Percentiles rank a stretch among this genome's conserved stretches.
These are phyloP conservation scores for Aphidius gifuensis DNA, from an alignment of 1,140 invertebrate species.

Conservation along the genomic window DNA sequence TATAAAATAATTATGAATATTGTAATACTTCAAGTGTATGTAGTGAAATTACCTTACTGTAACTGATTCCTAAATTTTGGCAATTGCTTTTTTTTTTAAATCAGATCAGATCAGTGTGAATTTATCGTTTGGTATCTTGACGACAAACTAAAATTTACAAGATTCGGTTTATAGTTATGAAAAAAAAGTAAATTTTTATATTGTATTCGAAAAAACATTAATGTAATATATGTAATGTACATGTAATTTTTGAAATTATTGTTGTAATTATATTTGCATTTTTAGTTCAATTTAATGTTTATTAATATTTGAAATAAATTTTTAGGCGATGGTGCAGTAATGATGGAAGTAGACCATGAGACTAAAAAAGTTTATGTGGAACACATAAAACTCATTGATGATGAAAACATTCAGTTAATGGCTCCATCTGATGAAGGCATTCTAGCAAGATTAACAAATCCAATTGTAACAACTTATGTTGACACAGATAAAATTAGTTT, in stretches of 20 bases:
- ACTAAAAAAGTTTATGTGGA: constrained; percentile 80
- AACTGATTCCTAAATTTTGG: too few species aligned
- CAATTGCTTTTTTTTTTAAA: too few species aligned
- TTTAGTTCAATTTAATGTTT: background rate
- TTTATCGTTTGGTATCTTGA: too few species aligned
- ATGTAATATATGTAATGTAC: too few species aligned
- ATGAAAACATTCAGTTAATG: constrained; percentile 57
- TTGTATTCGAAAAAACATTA: too few species aligned
- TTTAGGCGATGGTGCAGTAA: constrained; percentile 76
- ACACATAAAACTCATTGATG: constrained; percentile 64
- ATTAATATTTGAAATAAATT: constrained; percentile 4
- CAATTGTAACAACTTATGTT: constrained; percentile 88
- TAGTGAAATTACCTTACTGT: background rate
- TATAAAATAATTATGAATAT: background rate
- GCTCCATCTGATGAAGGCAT: constrained; percentile 71
- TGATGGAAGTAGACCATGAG: constrained; percentile 95
- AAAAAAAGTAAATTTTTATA: background rate
- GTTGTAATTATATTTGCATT: background rate
- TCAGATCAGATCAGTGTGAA: too few species aligned
- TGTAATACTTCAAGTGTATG: background rate
- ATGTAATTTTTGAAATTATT: too few species aligned
- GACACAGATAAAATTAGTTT: constrained; percentile 98
- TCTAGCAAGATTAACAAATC: constrained; percentile 72
- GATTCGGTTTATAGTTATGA: background rate
- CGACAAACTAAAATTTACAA: too few species aligned